Conservation (phyloP, 2,888 invertebrate species). For the Orthonevra nobilis region DNA sequence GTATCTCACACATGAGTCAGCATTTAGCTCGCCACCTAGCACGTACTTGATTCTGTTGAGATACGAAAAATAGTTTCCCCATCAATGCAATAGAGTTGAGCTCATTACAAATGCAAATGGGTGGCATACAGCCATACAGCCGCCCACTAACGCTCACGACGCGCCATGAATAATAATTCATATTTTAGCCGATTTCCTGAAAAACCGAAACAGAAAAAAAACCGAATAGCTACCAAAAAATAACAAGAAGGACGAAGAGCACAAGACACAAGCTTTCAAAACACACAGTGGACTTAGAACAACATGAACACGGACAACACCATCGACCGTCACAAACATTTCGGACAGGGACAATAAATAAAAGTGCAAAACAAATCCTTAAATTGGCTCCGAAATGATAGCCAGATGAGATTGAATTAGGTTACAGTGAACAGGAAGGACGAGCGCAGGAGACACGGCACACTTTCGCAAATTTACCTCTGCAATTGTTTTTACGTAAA, state of each 20-base stretch:
- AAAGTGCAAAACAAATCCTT: conserved; percentile 50
- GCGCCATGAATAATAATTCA: conserved; percentile 61
- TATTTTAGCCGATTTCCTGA: conserved; percentile 29
- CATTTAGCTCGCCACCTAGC: background rate
- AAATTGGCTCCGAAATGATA: conserved; percentile 58
- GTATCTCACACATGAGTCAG: no score
- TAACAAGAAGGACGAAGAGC: conserved; percentile 4
- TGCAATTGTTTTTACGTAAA: conserved; percentile 57
- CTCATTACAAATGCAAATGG: conserved; percentile 61
- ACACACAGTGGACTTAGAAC: background rate
- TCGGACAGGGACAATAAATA: conserved; percentile 40
- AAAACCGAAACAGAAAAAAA: conserved; percentile 53
- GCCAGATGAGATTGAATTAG: conserved; percentile 55
- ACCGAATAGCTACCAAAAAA: conserved; percentile 42
- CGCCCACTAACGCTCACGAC: conserved; percentile 13
- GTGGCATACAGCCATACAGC: conserved; percentile 17
- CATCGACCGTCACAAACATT: background rate
- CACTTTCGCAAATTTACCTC: conserved; percentile 47
- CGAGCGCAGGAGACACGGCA: conserved; percentile 11
- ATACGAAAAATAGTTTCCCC: conserved; percentile 30
- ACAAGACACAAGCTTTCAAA: conserved; percentile 7
- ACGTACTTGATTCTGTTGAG: conserved; percentile 35
- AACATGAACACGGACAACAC: background rate
- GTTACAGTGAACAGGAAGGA: background rate
- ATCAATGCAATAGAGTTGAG: conserved; percentile 17